Evolutionary conservation across 2,888 invertebrate genomes (phyloP), one percentile per base, ranked within the genome.

Genomic region (Callinectes sapidus): DNA sequence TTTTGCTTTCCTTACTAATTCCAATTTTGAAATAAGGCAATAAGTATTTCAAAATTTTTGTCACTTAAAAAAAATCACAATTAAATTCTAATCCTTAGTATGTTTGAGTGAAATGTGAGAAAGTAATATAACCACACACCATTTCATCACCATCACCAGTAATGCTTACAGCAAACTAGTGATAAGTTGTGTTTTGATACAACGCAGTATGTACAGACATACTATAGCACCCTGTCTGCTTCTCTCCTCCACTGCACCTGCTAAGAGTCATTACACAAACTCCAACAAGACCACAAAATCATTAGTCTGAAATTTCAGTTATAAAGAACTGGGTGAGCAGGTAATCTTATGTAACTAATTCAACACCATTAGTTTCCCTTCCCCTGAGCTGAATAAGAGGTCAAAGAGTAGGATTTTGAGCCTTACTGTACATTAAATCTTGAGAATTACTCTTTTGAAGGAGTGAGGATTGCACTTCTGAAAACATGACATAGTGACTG

Each of bases 401-500:
- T 81, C 35, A 81, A 81, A 81, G 28, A 81, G 81, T 71, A 71
- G 71, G 71, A 71, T 81, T 81, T 81, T 81, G 81, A 81, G 81
- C 71, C 71, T 77, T 77, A 77, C n/a, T n/a, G n/a, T n/a, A n/a
- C 71, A 28, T 13, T 77, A 61, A 77, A 6, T 77, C 71, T 48
- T 77, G 71, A 77, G 32, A 81, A 13, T 81, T 81, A 32, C 16
- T 81, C 35, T 81, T 81, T 13, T 10, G 35, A 32, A 18, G 32
- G 81, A 18, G 35, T 81, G 35, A 81, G 18, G 18, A 71, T n/a
- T n/a, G n/a, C 71, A 28, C 71, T 71, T 3, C 23, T 28, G 2
- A 10, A 71, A 1, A 71, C 71, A 10, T 28, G 28, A 61, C 61
- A 61, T 61, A 71, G n/a, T 71, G 10, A 48, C 48, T 28, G n/a